Evolutionary conservation across 2,888 invertebrate genomes (phyloP).

Genomic region (Trichacis sp.): DNA sequence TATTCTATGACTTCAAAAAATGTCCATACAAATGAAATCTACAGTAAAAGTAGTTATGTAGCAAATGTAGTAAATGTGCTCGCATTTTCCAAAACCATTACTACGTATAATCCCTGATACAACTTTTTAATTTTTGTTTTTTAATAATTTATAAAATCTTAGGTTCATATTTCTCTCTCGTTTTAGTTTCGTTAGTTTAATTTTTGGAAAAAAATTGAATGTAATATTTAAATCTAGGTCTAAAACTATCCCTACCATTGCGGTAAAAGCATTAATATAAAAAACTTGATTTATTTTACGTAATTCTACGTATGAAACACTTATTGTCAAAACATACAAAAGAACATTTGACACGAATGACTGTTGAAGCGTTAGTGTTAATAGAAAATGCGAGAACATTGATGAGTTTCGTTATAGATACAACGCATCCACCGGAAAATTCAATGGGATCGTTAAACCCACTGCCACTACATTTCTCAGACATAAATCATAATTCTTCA

Average conservation of each 20-base stretch:
- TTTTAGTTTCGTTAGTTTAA: too few relatives aligned
- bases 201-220: too few relatives aligned
- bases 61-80: slow-evolving; percentile 18
- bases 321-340: background rate
- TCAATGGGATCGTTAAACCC: slow-evolving; percentile 31
- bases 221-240: too few relatives aligned
- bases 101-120: background rate
- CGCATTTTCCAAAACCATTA: slow-evolving; percentile 29
- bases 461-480: slow-evolving; percentile 38
- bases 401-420: slow-evolving; percentile 17
- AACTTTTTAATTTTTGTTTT: background rate
- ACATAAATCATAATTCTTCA: slow-evolving; percentile 36
- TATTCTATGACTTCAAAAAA: slow-evolving; percentile 39
- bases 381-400: slow-evolving; percentile 49
- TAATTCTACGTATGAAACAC: background rate
- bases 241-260: too few relatives aligned
- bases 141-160: slow-evolving; percentile 1
- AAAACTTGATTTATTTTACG: background rate
- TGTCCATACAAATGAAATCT: slow-evolving; percentile 28
- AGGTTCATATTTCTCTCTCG: background rate
- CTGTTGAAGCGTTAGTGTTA: too few relatives aligned
- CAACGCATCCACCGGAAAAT: slow-evolving; percentile 4
- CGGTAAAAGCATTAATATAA: background rate
- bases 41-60: slow-evolving; percentile 25
- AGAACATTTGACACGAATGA: too few relatives aligned